Evolutionary conservation across 1,140 invertebrate species (phyloP), one percentile per base, ranked within the genome.

Genomic region (Drosophila saltans): DNA sequence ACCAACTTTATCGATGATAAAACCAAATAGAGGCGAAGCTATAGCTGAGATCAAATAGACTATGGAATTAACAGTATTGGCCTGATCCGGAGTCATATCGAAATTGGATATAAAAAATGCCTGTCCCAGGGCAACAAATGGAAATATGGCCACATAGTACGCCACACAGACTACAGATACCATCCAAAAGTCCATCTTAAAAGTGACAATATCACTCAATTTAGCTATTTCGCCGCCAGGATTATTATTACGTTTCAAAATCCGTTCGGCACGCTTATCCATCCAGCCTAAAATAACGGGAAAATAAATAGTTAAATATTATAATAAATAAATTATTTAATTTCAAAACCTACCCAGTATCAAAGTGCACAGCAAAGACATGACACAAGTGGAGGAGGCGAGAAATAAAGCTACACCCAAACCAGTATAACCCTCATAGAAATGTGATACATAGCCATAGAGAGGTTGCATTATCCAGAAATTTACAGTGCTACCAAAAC

Each of bases 131-230:
- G 97, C 97, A 90, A 99, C 97, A 90, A 99, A 99, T 9, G 98
- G 98, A 91, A 99, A 99, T 73, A 99, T 98, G 6, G 98, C 96
- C n/a, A 98, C 95, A 93, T 99, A 99, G 92, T 99, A 99, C 1
- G 96, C 94, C 6, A 99, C 97, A 93, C 98, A 99, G 62, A 99
- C 97, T 3, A 97, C 89, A 33, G 95, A 95, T 8, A 99, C 94
- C 26, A 99, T 93, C 98, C 98, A 99, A 92, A 99, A 98, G 2
- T 96, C 94, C 21, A 94, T 61, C 62, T 95, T 96, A 83, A 99
- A 99, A 79, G 97, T 94, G 79, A 96, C 95, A 2, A 99, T 94
- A 93, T 99, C 98, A 28, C 93, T 95, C 1, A 99, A 91, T 69
- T 95, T 95, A 39, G 98, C 96, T 40, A 95, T 94, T 93, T 98